Evolutionary conservation across 2,888 invertebrate genomes (phyloP), one percentile per base, ranked within the genome.

Genomic region (Cheilosia impressa): DNA sequence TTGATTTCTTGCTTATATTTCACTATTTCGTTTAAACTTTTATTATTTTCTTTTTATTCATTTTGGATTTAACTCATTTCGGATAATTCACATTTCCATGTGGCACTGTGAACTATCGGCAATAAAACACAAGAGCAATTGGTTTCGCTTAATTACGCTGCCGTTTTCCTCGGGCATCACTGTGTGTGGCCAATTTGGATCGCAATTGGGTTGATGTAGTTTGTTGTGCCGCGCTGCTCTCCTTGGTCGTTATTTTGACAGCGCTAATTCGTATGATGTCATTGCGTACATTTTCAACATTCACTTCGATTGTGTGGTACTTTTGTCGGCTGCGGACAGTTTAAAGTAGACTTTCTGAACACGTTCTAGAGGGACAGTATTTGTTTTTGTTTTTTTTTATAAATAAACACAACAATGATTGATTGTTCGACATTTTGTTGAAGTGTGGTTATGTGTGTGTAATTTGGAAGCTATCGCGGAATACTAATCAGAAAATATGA

Each of bases 381-480:
- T 52, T 57, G 34, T 43, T 19, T 45, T 45, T n/a, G n/a, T n/a
- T n/a, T 60, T 17, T 27, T 41, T 31, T 41, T 17, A 62, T 68
- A 78, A 78, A 73, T 79, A 79, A 83, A 83, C 68, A 68, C 68
- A 83, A 83, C 50, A 55, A 78, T 83, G 83, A 83, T 79, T 79
- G 68, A 79, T 69, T 69, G 83, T 79, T 83, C 58, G 77, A 66
- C 47, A 57, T 73, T 75, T 75, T 52, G 38, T 10, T 6, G 15
- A 15, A 4, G 57, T 24, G 55, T 50, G 45, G 22, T 31, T 41
- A 50, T 63, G 62, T 71, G 43, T 58, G 68, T 60, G 38, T 34
- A 55, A 55, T 80, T 71, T 58, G 52, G 71, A 53, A 79, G 75
- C 65, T 13, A 57, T 65, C 24, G 31, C n/a, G 41, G 65, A 77